Conservation (phyloP, 2,888 invertebrate species). For the Pterobdella sp. region DNA sequence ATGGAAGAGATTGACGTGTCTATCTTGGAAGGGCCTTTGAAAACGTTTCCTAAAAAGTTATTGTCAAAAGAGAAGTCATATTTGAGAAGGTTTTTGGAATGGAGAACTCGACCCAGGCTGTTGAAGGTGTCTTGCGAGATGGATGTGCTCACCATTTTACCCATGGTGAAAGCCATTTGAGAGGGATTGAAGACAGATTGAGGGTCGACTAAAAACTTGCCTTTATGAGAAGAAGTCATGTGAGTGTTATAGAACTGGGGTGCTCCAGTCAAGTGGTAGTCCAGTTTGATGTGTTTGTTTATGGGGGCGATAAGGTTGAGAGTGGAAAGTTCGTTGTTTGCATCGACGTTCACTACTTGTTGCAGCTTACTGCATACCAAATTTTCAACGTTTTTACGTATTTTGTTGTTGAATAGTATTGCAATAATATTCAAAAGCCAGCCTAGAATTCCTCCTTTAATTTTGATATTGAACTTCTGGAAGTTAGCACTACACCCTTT, state of each 20-base stretch:
- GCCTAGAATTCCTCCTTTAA: too few relatives aligned
- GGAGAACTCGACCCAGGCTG: background rate
- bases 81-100: background rate
- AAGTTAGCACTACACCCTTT: too few relatives aligned
- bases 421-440: too few relatives aligned
- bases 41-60: background rate
- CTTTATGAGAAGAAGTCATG: background rate
- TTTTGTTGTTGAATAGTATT: too few relatives aligned
- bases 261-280: background rate
- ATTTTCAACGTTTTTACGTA: too few relatives aligned
- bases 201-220: background rate
- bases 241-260: background rate
- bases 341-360: too few relatives aligned
- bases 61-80: background rate
- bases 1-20: background rate
- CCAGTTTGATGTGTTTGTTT: background rate
- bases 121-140: conserved; percentile 1
- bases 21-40: background rate
- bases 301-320: too few relatives aligned
- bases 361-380: too few relatives aligned
- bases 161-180: background rate
- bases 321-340: too few relatives aligned
- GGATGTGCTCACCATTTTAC: background rate
- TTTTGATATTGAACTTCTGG: too few relatives aligned
- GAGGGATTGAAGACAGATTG: too few relatives aligned